Evolutionary conservation across 2,113 vertebrate genomes (phyloP).

Genomic region (Sarotherodon lohbergeri): DNA sequence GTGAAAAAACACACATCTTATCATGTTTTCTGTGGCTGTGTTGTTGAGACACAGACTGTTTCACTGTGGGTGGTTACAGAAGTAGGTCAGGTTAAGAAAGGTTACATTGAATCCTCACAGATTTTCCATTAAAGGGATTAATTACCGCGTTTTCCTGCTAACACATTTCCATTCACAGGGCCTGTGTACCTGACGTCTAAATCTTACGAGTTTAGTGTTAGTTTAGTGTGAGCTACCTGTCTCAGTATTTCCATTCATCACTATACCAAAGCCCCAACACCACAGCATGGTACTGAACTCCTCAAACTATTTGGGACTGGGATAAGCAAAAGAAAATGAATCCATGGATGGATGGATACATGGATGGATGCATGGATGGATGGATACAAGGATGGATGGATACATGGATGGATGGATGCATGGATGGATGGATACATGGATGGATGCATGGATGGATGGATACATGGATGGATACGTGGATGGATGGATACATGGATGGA

Average conservation of each 20-base stretch:
- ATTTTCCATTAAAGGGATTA: background rate
- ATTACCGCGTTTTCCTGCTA: background rate
- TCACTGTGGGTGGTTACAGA: background rate
- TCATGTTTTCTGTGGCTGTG: background rate
- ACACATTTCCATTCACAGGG: background rate
- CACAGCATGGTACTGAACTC: background rate
- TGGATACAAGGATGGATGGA: too few species aligned
- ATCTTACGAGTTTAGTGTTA: background rate
- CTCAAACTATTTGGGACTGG: background rate
- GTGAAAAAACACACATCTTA: background rate
- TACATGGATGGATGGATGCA: too few species aligned
- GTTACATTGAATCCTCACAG: background rate
- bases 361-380: too few species aligned
- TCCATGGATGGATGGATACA: background rate
- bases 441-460: too few species aligned
- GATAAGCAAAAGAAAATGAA: background rate
- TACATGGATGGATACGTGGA: accelerated
- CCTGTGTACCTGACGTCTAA: background rate
- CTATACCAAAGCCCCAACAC: background rate
- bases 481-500: accelerated
- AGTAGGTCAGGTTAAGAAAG: background rate
- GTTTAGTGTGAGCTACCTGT: background rate
- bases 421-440: background rate
- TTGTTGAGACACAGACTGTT: background rate
- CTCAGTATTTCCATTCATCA: background rate